A percentile compares a stretch with the other conserved stretches of the same genome.
Evolutionary conservation across 2,113 vertebrate genomes (phyloP).

Genomic region (Zosterops hypoxanthus): DNA sequence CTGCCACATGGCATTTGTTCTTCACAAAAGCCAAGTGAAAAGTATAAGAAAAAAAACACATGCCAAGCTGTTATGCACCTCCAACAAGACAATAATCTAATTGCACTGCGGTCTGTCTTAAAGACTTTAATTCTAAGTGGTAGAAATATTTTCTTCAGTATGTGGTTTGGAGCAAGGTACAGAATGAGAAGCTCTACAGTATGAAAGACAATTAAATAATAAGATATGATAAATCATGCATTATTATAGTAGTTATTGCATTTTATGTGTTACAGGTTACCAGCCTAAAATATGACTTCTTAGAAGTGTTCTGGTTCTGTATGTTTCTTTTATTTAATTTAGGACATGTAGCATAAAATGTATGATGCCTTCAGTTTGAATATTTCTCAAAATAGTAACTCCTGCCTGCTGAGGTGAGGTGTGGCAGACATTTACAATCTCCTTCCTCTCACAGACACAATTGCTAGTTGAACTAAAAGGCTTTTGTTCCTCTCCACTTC

Average conservation of each 20-base stretch:
- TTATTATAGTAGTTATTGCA: constrained; percentile 18
- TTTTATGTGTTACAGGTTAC: not conserved
- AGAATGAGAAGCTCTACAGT: constrained; percentile 59
- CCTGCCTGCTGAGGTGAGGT: not conserved
- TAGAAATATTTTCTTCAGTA: constrained; percentile 61
- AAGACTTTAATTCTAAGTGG: constrained; percentile 52
- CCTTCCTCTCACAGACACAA: not conserved
- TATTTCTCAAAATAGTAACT: not conserved
- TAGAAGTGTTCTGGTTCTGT: not conserved
- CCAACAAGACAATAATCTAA: constrained; percentile 60
- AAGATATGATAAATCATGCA: constrained; percentile 12
- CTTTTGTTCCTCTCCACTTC: not conserved
- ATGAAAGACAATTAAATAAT: constrained; percentile 53
- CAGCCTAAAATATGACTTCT: not conserved
- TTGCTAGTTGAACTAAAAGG: not conserved
- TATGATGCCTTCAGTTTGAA: not conserved
- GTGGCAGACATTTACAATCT: not conserved
- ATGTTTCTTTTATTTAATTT: not conserved
- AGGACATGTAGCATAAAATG: not conserved
- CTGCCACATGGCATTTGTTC: not conserved
- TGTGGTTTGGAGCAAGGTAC: constrained; percentile 65
- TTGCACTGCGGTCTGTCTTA: constrained; percentile 63
- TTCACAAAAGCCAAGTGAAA: constrained; percentile 26
- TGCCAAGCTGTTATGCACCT: constrained; percentile 50
- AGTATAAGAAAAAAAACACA: constrained; percentile 61